Base-by-base conservation (phyloP, 1,140 invertebrate genomes). In the Triops longicaudatus region DNA sequence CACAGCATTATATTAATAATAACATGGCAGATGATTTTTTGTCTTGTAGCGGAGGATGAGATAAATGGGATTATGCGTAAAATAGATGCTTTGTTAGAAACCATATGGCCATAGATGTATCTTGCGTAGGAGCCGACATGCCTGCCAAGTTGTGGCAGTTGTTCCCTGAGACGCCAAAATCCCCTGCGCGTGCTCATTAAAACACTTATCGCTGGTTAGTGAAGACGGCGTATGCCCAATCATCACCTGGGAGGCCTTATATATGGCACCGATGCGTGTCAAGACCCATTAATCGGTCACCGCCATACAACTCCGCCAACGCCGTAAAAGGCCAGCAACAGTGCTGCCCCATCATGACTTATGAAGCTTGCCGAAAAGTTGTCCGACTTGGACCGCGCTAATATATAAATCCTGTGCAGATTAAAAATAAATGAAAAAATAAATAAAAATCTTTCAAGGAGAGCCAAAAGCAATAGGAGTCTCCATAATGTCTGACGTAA, bases 221-320 rank as follows among this genome's bases (percentile, higher is more conserved):
- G 3, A 63, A 63, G 50, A 63, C 50, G n/a, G 50, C 50, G 22
- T 14, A 63, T n/a, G 50, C 50, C 17, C 17, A 63, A 63, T 63
- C 50, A 63, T 14, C 50, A 63, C 50, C 50, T 63, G 50, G 50
- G 50, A 63, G 50, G 50, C 50, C 50, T 63, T 63, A 17, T 10
- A 17, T 63, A 12, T 63, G 22, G 50, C 50, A 17, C 10, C 50
- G 50, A 22, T 63, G 50, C 50, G 50, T 63, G 50, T 63, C 50
- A 63, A 63, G 50, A 63, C 50, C 50, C 50, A 63, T 63, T 63
- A 63, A 14, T 63, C 50, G 50, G 50, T 63, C 50, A 63, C 50
- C 22, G 22, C 50, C 50, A 17, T 63, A 63, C 14, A 37, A 4
- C 7, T 7, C 31, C 31, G 50, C 50, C 50, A 22, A 37, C 31